Evolutionary conservation across 1,140 invertebrate genomes (phyloP), one percentile per base, ranked within the genome.

Genomic region (Mylabris phalerata): DNA sequence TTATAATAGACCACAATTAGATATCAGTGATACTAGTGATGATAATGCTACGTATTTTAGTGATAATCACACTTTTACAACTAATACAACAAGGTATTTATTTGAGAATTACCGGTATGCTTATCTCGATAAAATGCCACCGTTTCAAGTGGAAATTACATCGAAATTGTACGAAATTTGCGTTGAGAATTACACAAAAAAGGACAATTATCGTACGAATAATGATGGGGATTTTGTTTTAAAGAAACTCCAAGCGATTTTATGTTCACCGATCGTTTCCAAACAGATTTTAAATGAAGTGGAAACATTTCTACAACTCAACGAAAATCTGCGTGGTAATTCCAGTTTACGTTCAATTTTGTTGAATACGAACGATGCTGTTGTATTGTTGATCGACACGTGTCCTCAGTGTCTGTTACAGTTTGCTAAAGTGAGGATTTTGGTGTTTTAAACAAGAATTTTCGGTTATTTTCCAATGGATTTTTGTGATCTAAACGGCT

Each of bases 361-460:
- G 11, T 57, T 67, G 44, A 59, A 57, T 11, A 63, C 62, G 0
- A 72, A 67, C 40, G 72, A 74, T 56, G 71, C 67, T 1, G 57
- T 70, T 25, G n/a, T 48, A 27, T 58, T 79, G 42, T 52, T 84
- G 5, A 69, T 80, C 38, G 75, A 82, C 2, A 71, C 75, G 10
- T 82, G 80, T 63, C 80, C 82, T 2, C 79, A 80, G 55, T 79
- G 78, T 62, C 57, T 81, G n/a, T 58, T 81, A 19, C 76, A 79
- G 32, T 83, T 79, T 66, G 78, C 77, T 3, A 81, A 82, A 74
- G 82, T 82, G 74, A 65, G 50, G 1, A 19, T 19, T 19, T 70
- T n/a, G 3, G 4, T 24, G 2, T 48, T 13, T 48, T 2, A 11
- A 3, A 6, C 11, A 7, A 3, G 7, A 46, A 46, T 46, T 46